Conservation (phyloP, 2,888 invertebrate species). For the Dicyrtoma fusca region DNA sequence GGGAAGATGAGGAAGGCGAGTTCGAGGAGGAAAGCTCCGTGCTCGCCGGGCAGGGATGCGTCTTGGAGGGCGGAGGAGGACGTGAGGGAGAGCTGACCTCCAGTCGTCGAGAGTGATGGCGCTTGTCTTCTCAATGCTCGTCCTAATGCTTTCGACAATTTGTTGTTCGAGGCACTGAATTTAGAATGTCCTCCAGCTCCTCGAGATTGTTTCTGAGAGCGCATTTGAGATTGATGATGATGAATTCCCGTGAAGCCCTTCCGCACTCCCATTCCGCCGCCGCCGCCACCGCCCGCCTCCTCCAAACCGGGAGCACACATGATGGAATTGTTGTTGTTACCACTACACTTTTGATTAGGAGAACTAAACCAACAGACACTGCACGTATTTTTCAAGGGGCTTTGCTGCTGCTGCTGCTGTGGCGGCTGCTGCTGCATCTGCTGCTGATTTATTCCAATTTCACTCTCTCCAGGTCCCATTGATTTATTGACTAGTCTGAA, state of each 20-base stretch:
- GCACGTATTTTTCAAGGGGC: neutral
- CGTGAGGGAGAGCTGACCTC: neutral
- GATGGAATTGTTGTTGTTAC: constrained; percentile 41
- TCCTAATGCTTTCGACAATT: constrained; percentile 16
- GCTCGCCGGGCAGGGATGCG: constrained; percentile 8
- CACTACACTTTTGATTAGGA: constrained; percentile 32
- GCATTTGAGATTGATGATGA: constrained; percentile 19
- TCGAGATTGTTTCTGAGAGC: constrained; percentile 11
- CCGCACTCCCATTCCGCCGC: too few relatives aligned
- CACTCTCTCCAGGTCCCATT: too few relatives aligned
- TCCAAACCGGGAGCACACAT: constrained; percentile 10
- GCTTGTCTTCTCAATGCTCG: constrained; percentile 13
- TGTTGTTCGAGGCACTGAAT: constrained; percentile 6
- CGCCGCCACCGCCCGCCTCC: too few relatives aligned
- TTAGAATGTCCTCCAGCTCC: constrained; percentile 13
- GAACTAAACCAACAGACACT: constrained; percentile 18
- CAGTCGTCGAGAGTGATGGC: too few relatives aligned
- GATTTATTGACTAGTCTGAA: constrained; percentile 29
- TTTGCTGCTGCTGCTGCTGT: constrained; percentile 49
- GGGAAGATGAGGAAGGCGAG: constrained; percentile 79
- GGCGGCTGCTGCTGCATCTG: constrained; percentile 49
- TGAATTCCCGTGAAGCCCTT: constrained; percentile 9
- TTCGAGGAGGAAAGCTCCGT: constrained; percentile 65
- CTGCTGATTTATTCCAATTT: too few relatives aligned
- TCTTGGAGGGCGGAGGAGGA: neutral